Evolutionary conservation across 1,140 invertebrate species (phyloP), one percentile per base, ranked within the genome.

Genomic region (Hestina assimilis): DNA sequence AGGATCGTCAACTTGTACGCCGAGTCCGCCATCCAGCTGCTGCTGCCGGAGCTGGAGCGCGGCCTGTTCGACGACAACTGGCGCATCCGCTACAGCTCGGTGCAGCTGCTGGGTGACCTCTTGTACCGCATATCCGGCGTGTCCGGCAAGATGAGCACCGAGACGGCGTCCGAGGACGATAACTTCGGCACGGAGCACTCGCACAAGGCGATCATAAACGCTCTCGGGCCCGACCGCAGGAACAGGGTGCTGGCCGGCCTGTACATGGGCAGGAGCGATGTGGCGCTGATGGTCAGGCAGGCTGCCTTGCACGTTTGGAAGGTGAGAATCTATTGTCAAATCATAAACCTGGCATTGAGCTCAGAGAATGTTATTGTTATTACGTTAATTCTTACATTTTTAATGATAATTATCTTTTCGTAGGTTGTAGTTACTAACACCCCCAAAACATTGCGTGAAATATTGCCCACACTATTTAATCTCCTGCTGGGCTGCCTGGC

Each of bases 171-270:
- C 69, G 98, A 99, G 81, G 98, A 99, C 87, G 98, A 99, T 79
- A 99, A 99, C 83, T 99, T 99, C 89, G 98, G 98, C 46, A 99
- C 98, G 0, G 98, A 99, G 87, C 95, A 97, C 67, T 98, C 97
- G 0, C 96, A 99, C 71, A 91, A 93, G 79, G 96, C 96, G 0
- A 99, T 99, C 62, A 94, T 98, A 51, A 91, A 91, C 14, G 93
- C 95, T 4, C 89, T 99, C 3, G 98, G 98, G 6, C 91, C 91
- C 2, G 97, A 99, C 66, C 89, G 97, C 43, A 90, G 98, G 48
- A 99, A 99, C 81, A 88, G 97, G 24, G 97, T 99, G 2, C 82
- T 99, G 17, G 96, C 98, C 28, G 98, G 98, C 6, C 89, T 99
- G 11, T 99, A 99, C 75, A 99, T 99, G 96, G 97, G 97, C 19